These are phyloP conservation scores for Cecidostiba fungosa DNA, from an alignment of 2,888 invertebrate genomes.

Conservation along the genomic window DNA sequence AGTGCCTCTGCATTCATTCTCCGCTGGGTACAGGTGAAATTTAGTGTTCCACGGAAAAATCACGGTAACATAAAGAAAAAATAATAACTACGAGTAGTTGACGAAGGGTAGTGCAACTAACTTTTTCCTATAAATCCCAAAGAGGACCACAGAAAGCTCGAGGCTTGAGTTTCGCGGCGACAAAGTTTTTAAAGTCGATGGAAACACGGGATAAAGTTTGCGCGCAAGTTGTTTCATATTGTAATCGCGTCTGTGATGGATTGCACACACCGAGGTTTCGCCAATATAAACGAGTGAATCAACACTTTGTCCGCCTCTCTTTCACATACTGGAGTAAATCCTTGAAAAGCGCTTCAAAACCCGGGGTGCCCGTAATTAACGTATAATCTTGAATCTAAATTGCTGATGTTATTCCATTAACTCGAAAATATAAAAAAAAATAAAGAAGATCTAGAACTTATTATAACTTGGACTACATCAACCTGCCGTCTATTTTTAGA, in stretches of 20 bases:
- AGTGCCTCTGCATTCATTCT: background rate
- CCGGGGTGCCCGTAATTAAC: background rate
- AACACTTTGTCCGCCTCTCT: slow-evolving; percentile 15
- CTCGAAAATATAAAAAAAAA: background rate
- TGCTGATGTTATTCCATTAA: background rate
- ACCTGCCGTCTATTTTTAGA: too few species aligned
- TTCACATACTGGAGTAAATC: background rate
- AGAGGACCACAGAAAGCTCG: slow-evolving; percentile 7
- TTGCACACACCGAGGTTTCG: slow-evolving; percentile 12
- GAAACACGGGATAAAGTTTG: slow-evolving; percentile 15
- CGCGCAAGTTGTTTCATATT: slow-evolving; percentile 50
- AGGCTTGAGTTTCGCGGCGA: slow-evolving; percentile 20
- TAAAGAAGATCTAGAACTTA: background rate
- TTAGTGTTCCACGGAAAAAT: slow-evolving; percentile 17
- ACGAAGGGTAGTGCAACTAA: slow-evolving; percentile 22
- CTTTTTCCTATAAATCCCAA: slow-evolving; percentile 44
- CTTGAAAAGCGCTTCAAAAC: background rate
- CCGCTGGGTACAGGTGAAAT: background rate
- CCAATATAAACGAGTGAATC: slow-evolving; percentile 41
- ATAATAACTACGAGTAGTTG: background rate
- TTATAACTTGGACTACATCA: background rate
- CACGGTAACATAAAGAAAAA: background rate
- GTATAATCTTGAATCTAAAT: background rate
- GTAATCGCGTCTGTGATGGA: slow-evolving; percentile 40
- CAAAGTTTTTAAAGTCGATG: slow-evolving; percentile 38